These are phyloP conservation scores for Cerceris rybyensis DNA, from an alignment of 2,888 invertebrate species.

Conservation along the genomic window DNA sequence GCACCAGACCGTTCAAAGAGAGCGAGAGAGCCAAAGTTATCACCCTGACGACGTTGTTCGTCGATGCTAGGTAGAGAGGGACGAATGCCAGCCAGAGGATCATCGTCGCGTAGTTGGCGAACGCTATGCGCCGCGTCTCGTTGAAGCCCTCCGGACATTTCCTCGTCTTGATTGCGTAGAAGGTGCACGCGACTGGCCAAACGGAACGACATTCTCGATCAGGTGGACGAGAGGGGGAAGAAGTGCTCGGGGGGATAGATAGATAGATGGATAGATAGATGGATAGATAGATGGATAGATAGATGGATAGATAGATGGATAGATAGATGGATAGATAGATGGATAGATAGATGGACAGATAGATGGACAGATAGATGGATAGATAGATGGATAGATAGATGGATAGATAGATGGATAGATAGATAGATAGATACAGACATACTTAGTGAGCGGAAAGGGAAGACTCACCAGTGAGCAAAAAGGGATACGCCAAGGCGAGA, in stretches of 20 bases:
- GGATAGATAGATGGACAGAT: neutral
- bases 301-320: neutral
- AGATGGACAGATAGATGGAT: no score
- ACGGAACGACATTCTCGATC: neutral
- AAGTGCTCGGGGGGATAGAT: neutral
- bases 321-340: neutral
- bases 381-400: neutral
- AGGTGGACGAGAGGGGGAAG: neutral
- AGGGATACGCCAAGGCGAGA: constrained; percentile 83
- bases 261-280: neutral
- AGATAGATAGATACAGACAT: no score
- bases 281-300: neutral
- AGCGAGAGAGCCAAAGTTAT: constrained; percentile 83
- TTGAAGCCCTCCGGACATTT: constrained; percentile 85
- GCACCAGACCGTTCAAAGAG: constrained; percentile 83
- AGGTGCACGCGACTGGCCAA: constrained; percentile 82
- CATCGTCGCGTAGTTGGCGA: constrained; percentile 84
- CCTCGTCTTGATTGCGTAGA: constrained; percentile 84
- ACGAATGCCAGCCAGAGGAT: constrained; percentile 84
- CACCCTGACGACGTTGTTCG: constrained; percentile 82
- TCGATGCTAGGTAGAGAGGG: constrained; percentile 83
- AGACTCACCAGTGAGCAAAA: constrained; percentile 49
- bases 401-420: neutral
- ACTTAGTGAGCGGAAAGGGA: neutral
- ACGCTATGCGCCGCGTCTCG: constrained; percentile 84